phyloP scores from a whole-genome alignment of 2,113 vertebrate species.

The Gambusia holbrooki region DNA sequence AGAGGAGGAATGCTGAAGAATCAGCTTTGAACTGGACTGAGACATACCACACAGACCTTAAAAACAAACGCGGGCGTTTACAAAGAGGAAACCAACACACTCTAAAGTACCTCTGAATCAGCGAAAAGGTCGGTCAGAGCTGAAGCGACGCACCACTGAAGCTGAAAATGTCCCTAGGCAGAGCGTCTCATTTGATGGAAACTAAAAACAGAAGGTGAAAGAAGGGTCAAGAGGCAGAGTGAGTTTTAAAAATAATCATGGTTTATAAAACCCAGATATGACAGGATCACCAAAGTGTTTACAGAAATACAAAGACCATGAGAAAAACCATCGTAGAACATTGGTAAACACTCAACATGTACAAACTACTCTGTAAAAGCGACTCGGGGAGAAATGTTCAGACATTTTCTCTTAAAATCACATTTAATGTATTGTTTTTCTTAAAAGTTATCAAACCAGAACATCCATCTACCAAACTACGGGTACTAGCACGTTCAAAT shows the following conservation, averaged over 20 bases:
- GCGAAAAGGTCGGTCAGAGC: not conserved
- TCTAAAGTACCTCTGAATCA: not conserved
- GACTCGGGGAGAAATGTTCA: slow-evolving; percentile 48
- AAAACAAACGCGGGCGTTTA: not conserved
- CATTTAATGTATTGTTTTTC: slow-evolving; percentile 81
- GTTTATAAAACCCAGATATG: slow-evolving; percentile 89
- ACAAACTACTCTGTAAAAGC: slow-evolving; percentile 79
- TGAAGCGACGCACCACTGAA: too few relatives aligned
- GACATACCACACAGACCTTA: not conserved
- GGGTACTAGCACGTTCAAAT: slow-evolving; percentile 88
- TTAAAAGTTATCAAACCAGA: slow-evolving; percentile 82
- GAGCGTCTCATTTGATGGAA: too few relatives aligned
- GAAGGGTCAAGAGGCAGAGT: slow-evolving; percentile 64
- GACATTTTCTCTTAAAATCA: slow-evolving; percentile 89
- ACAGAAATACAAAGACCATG: slow-evolving; percentile 85
- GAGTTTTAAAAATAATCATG: slow-evolving; percentile 85
- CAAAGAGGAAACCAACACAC: not conserved
- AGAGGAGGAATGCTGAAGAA: not conserved
- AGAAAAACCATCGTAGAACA: slow-evolving; percentile 79
- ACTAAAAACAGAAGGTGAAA: not conserved
- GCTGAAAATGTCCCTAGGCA: not conserved
- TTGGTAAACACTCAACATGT: slow-evolving; percentile 78
- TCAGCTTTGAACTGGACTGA: not conserved
- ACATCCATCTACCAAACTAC: slow-evolving; percentile 93
- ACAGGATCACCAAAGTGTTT: slow-evolving; percentile 86